Percentiles rank a stretch among this genome's conserved stretches.
phyloP scores from a whole-genome alignment of 2,113 vertebrate species.

The Tragulus kanchil region DNA sequence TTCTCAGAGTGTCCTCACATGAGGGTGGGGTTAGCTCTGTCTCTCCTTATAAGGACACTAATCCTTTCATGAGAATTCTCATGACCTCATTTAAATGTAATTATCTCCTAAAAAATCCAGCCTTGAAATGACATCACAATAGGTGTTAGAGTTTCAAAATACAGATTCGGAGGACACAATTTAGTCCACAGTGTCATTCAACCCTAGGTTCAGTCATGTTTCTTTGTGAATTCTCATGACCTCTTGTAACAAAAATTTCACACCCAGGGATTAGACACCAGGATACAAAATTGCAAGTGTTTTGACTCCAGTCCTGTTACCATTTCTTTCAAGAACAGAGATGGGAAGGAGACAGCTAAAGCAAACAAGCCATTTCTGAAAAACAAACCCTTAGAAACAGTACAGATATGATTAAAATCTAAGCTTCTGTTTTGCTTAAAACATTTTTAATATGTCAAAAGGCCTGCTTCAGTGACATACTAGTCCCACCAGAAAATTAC shows the following conservation, averaged over 20 bases:
- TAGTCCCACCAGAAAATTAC: slow-evolving; percentile 71
- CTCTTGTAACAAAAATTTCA: too few species aligned
- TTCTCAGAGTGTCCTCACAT: neutral
- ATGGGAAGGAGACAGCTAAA: neutral
- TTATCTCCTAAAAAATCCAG: neutral
- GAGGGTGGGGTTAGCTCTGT: neutral
- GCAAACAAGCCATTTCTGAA: slow-evolving; percentile 72
- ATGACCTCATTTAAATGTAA: neutral
- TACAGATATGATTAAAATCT: slow-evolving; percentile 80
- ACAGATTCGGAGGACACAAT: neutral
- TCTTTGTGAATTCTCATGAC: too few species aligned
- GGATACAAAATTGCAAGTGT: slow-evolving; percentile 79
- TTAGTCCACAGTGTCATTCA: neutral
- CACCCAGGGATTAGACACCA: slow-evolving; percentile 79
- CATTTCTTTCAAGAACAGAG: slow-evolving; percentile 55
- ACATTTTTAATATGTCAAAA: slow-evolving; percentile 82
- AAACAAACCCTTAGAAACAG: slow-evolving; percentile 82
- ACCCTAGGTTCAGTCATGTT: neutral
- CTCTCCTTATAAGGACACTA: neutral
- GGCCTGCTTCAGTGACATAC: slow-evolving; percentile 87
- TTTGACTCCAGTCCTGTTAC: slow-evolving; percentile 10
- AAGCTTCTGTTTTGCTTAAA: slow-evolving; percentile 68
- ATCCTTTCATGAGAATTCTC: neutral
- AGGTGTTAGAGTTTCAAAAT: neutral
- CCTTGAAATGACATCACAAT: neutral